These are phyloP conservation scores for Harmothoe impar DNA, from an alignment of 2,888 invertebrate species.

Conservation along the genomic window DNA sequence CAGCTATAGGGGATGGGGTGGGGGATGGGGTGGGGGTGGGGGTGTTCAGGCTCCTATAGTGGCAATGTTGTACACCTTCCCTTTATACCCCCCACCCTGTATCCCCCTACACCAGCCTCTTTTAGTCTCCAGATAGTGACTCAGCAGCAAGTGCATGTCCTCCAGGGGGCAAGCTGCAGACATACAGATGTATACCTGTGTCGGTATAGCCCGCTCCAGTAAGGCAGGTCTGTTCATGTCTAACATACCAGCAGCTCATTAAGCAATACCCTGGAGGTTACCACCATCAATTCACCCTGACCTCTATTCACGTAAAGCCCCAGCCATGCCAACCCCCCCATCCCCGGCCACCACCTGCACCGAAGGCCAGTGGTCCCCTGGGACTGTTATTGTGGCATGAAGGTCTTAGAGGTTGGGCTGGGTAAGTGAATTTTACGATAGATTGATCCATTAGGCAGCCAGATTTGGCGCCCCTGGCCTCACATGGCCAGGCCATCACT, in stretches of 20 bases:
- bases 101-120: neutral
- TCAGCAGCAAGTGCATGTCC: too few species aligned
- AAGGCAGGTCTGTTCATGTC: too few species aligned
- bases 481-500: neutral
- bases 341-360: neutral
- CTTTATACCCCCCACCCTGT: neutral
- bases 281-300: neutral
- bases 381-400: neutral
- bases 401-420: neutral
- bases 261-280: too few species aligned
- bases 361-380: neutral
- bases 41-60: neutral
- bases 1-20: neutral
- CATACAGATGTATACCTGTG: too few species aligned
- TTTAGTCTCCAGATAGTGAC: neutral
- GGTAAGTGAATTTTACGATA: conserved; percentile 51
- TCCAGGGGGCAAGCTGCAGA: too few species aligned
- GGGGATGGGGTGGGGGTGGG: neutral
- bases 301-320: neutral
- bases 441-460: conserved; percentile 32
- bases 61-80: neutral
- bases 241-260: too few species aligned
- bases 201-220: too few species aligned
- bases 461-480: neutral
- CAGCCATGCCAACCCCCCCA: neutral